phyloP scores from a whole-genome alignment of 2,797 vertebrate genomes.

The Nannoperca australis region DNA sequence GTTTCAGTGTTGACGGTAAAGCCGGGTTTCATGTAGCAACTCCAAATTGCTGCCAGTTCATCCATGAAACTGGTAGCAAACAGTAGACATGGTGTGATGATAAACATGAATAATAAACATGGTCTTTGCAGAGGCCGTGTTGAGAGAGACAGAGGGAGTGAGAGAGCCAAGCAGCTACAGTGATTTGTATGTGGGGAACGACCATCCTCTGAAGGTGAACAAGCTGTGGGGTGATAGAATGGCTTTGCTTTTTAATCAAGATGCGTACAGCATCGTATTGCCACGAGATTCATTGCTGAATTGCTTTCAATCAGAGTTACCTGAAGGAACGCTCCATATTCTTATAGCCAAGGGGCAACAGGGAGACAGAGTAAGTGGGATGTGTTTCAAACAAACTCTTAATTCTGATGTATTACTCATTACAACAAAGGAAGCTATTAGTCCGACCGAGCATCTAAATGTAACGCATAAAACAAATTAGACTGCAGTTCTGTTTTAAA shows the following conservation, averaged over 20 bases:
- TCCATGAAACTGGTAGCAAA: slow-evolving; percentile 79
- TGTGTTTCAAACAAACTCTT: background rate
- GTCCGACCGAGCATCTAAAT: background rate
- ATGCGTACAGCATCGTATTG: slow-evolving; percentile 28
- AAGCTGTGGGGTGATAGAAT: slow-evolving; percentile 16
- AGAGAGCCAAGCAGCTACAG: slow-evolving; percentile 28
- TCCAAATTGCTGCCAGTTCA: slow-evolving; percentile 77
- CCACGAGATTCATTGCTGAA: slow-evolving; percentile 59
- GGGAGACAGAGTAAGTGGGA: slow-evolving; percentile 3
- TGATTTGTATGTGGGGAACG: slow-evolving; percentile 60
- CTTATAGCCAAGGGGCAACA: slow-evolving; percentile 12
- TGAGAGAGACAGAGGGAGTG: slow-evolving; percentile 32
- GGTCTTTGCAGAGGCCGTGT: slow-evolving; percentile 59
- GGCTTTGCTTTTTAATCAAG: slow-evolving; percentile 67
- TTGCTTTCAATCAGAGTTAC: slow-evolving; percentile 52
- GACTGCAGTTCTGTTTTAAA: background rate
- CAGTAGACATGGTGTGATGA: slow-evolving; percentile 77
- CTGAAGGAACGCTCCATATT: slow-evolving; percentile 34
- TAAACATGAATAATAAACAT: slow-evolving; percentile 81
- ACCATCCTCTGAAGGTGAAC: slow-evolving; percentile 61
- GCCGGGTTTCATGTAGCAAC: slow-evolving; percentile 71
- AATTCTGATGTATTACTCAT: slow-evolving; percentile 6
- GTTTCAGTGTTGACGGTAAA: slow-evolving; percentile 77
- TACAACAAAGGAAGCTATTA: slow-evolving; percentile 4
- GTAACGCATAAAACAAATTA: slow-evolving; percentile 3